These are phyloP conservation scores for Apamea monoglypha DNA, from an alignment of 2,888 invertebrate genomes.

Conservation along the genomic window DNA sequence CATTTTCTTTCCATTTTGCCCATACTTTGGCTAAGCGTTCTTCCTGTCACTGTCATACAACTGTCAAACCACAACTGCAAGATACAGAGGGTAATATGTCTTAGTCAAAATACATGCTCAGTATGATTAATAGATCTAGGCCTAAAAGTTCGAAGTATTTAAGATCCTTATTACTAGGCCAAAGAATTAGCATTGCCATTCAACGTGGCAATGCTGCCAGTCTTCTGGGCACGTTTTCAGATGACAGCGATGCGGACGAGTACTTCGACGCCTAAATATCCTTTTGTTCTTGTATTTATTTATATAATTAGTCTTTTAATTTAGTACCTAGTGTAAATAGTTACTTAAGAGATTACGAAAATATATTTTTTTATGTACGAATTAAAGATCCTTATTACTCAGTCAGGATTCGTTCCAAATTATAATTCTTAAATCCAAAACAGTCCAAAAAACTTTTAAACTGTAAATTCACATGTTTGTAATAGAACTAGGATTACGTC, in stretches of 20 bases:
- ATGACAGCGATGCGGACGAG: too few species aligned
- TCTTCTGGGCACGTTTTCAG: too few species aligned
- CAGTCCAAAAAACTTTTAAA: not conserved
- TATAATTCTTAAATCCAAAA: not conserved
- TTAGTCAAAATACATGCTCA: not conserved
- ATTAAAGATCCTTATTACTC: not conserved
- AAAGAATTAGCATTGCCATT: too few species aligned
- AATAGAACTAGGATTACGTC: not conserved
- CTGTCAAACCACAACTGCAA: not conserved
- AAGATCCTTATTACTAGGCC: not conserved
- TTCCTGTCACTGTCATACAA: not conserved
- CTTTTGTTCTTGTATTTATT: too few species aligned
- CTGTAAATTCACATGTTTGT: not conserved
- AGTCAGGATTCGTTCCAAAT: not conserved
- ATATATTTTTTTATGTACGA: too few species aligned
- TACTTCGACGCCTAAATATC: too few species aligned
- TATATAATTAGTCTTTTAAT: too few species aligned
- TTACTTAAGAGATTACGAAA: too few species aligned
- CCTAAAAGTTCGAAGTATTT: not conserved
- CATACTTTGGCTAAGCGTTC: not conserved
- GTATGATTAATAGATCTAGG: not conserved
- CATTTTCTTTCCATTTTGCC: too few species aligned
- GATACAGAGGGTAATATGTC: not conserved
- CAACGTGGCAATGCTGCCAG: too few species aligned
- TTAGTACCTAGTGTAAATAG: too few species aligned